Conservation (phyloP, 2,797 vertebrate genomes). For the Sebastes jordani region DNA sequence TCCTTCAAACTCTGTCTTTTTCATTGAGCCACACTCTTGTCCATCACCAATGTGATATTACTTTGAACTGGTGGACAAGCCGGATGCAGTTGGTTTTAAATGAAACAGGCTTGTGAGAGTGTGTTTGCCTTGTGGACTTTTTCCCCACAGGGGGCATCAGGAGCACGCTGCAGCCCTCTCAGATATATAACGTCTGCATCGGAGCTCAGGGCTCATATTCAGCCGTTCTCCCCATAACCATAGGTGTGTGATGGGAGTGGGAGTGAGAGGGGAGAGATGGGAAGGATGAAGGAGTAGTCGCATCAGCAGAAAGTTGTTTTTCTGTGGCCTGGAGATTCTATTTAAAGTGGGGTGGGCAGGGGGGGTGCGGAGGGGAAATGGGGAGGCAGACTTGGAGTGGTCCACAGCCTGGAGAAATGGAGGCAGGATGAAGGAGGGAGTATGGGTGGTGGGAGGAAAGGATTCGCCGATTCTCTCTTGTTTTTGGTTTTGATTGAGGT, state of each 20-base stretch:
- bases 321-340: conserved; percentile 87
- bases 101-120: conserved; percentile 13
- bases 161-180: conserved; percentile 34
- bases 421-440: conserved; percentile 55
- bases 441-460: conserved; percentile 33
- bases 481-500: conserved; percentile 68
- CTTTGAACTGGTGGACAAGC: conserved; percentile 14
- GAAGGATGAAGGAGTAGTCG: conserved; percentile 76
- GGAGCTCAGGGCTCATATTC: conserved; percentile 64
- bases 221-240: conserved; percentile 57
- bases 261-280: conserved; percentile 57
- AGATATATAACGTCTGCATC: conserved; percentile 40
- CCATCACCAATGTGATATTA: background rate
- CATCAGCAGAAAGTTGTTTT: conserved; percentile 94
- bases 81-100: conserved; percentile 33
- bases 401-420: conserved; percentile 62
- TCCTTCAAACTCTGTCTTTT: background rate
- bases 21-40: background rate
- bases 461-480: conserved; percentile 58
- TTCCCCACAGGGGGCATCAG: conserved; percentile 32
- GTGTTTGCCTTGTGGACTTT: conserved; percentile 43
- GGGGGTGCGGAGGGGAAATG: conserved; percentile 40
- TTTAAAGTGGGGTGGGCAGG: conserved; percentile 78
- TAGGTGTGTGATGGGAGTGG: conserved; percentile 70
- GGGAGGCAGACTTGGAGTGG: conserved; percentile 59